Evolutionary conservation across 2,888 invertebrate genomes (phyloP), one percentile per base, ranked within the genome.

Genomic region (Bembecia ichneumoniformis): DNA sequence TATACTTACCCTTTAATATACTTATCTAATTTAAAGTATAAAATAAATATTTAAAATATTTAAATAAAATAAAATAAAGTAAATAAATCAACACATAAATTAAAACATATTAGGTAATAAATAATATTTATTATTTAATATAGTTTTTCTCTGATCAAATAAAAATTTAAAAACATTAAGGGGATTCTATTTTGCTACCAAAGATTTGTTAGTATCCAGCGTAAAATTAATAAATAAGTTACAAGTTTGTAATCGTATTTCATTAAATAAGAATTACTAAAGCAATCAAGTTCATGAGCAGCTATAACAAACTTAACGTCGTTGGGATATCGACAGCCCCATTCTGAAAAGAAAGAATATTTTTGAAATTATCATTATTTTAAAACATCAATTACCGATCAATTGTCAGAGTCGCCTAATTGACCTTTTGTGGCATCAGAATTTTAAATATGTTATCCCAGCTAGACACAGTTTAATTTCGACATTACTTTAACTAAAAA

Each of bases 211-310:
- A 28, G 9, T 28, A 40, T 40, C 40, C n/a, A 40, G 14, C 40
- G 14, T 40, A n/a, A 40, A 40, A 40, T 7, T 40, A 40, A n/a
- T 13, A 40, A 13, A 14, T 13, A 40, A 13, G 13, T 40, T 13
- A 40, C n/a, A 5, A 40, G 14, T 13, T 13, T 14, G 11, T 14
- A n/a, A 13, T 14, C 14, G 14, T 40, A 13, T 35, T 13, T 35
- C 28, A n/a, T 15, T 28, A 3, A 35, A 15, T 43, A 35, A 10
- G 53, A 50, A 34, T 16, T 47, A 45, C 47, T 56, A 35, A 51
- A 55, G 35, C 58, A 58, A 34, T 55, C 58, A 1, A 58, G 53
- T 43, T 58, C 57, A 35, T 57, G 57, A 13, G 55, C 55, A 2
- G 54, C 53, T 4, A 58, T 52, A 34, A 52, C 47, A 51, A 55